Conservation (phyloP, 2,888 invertebrate species). For the Limnephilus marmoratus region DNA sequence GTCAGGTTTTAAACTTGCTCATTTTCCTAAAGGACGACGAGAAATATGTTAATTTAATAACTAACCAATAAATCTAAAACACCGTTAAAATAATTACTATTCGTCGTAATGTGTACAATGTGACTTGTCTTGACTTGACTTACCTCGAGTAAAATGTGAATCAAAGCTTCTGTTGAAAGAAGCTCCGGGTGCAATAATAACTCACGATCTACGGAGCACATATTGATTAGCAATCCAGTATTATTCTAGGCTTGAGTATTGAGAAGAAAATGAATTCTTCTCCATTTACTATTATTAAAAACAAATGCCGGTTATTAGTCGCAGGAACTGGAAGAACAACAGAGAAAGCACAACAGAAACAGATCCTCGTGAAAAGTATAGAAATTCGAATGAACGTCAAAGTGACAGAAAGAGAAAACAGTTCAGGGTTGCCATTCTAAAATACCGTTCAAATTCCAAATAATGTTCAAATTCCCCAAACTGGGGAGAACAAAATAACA, state of each 20-base stretch:
- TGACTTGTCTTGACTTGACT: neutral
- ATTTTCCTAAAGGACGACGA: neutral
- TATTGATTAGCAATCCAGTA: conserved; percentile 10
- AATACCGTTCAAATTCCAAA: too few relatives aligned
- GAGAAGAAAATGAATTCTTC: neutral
- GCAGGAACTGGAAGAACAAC: neutral
- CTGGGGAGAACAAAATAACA: too few relatives aligned
- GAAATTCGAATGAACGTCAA: neutral
- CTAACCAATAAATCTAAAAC: neutral
- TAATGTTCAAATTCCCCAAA: too few relatives aligned
- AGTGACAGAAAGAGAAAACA: neutral
- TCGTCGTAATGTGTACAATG: neutral
- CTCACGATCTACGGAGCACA: conserved; percentile 49
- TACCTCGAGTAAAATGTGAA: conserved; percentile 73
- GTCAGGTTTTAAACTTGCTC: neutral
- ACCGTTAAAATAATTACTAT: neutral
- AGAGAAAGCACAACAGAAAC: neutral
- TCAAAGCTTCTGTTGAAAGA: conserved; percentile 72
- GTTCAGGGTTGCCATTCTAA: too few relatives aligned
- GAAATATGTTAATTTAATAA: neutral
- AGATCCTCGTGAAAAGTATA: neutral
- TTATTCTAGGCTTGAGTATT: neutral
- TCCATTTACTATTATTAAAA: neutral
- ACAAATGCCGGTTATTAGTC: neutral
- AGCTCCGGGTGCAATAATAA: conserved; percentile 74